Evolutionary conservation across 2,113 vertebrate species (phyloP).

Genomic region (Sylvilagus bachmani): DNA sequence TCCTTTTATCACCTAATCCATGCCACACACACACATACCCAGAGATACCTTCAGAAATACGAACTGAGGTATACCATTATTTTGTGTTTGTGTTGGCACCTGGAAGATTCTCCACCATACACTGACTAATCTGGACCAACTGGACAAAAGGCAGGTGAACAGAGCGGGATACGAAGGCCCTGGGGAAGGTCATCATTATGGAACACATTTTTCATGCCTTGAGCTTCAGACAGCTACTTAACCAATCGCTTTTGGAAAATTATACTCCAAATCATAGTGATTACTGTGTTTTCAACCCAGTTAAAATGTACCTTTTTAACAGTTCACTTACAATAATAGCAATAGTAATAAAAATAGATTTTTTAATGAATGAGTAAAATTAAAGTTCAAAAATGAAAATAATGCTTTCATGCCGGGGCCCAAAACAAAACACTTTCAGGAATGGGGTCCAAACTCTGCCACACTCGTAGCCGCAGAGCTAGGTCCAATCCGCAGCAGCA

Average conservation of each 20-base stretch:
- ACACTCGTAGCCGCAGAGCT: background rate
- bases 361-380: background rate
- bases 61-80: background rate
- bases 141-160: background rate
- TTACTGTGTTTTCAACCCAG: background rate
- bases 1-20: background rate
- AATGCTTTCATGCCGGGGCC: background rate
- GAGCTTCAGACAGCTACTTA: background rate
- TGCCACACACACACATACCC: too few relatives aligned
- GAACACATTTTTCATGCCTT: too few relatives aligned
- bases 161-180: background rate
- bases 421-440: background rate
- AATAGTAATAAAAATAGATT: background rate
- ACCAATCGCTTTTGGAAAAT: background rate
- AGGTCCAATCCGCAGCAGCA: fast-evolving
- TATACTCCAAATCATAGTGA: background rate
- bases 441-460: background rate
- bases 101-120: background rate
- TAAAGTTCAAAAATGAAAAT: background rate
- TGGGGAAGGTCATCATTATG: background rate
- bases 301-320: background rate
- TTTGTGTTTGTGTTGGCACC: background rate
- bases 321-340: background rate
- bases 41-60: background rate
- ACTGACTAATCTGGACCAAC: background rate